Base-by-base conservation (phyloP, 1,140 invertebrate genomes). In the Xylocopa sonorina region DNA sequence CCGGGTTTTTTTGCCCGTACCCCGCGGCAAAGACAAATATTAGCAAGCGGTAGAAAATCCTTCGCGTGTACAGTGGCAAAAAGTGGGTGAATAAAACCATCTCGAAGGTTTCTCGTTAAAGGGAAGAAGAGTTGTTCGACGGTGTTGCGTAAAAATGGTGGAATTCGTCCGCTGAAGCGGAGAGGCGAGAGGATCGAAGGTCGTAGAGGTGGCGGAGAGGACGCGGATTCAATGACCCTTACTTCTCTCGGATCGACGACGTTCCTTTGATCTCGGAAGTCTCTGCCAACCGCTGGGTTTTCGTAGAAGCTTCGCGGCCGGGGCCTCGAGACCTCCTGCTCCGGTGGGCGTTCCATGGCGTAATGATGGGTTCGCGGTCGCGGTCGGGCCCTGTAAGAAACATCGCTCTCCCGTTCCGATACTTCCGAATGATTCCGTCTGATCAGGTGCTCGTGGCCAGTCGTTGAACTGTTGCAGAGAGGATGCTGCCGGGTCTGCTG, bases 231-330 rank as follows among this genome's bases (percentile, higher is more conserved):
- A 46, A 81, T 51, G 24, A 55, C 66, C 57, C 82, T 85, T 83
- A 92, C 91, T 51, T 87, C 90, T 86, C 89, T 89, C 0, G 85
- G 79, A 77, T 92, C 90, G 12, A 88, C 78, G 41, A 73, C 41
- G 66, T 90, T 91, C 55, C 90, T 87, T 21, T 88, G 90, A 18
- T 92, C 91, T 43, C 89, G 82, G 5, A 89, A 83, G 41, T 92
- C 92, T 64, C 92, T 88, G 24, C 87, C 89, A 24, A 88, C 86
- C 5, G 89, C 69, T 6, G 91, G 88, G 71, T 89, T 92, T 58
- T 92, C 92, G 85, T 92, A 93, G 71, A 92, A 92, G 81, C 92
- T 93, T 80, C 91, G 86, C 41, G 92, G 92, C 62, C 92, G 87
- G 50, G 91, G 87, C 83, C 90, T 90, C 62, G 88, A 84, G 43